Evolutionary conservation across 2,888 invertebrate genomes (phyloP).

Genomic region (Mycalesis mineus): DNA sequence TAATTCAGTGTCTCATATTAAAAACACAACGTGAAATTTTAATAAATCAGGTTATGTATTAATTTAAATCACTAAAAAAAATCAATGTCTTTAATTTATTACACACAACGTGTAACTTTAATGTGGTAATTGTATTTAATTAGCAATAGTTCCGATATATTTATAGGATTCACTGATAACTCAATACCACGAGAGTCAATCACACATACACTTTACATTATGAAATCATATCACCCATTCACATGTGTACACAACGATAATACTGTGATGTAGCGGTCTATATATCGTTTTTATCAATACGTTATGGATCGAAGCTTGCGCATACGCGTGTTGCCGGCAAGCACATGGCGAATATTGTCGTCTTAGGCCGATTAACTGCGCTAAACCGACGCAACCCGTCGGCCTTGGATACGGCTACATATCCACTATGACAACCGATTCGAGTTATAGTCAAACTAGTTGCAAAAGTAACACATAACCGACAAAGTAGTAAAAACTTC

Average conservation of each 20-base stretch:
- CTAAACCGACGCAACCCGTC: slow-evolving; percentile 48
- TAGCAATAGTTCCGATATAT: not conserved
- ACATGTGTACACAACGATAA: slow-evolving; percentile 13
- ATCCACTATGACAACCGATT: slow-evolving; percentile 38
- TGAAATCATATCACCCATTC: slow-evolving; percentile 14
- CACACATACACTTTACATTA: slow-evolving; percentile 20
- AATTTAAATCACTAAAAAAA: no score
- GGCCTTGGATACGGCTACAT: slow-evolving; percentile 50
- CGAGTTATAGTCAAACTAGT: slow-evolving; percentile 38
- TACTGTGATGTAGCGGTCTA: slow-evolving; percentile 15
- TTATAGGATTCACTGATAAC: slow-evolving; percentile 1
- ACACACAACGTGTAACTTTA: not conserved
- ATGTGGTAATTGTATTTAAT: not conserved
- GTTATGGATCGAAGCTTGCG: slow-evolving; percentile 25
- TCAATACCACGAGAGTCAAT: slow-evolving; percentile 13
- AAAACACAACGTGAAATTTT: not conserved
- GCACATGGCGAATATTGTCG: slow-evolving; percentile 68
- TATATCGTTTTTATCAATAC: slow-evolving; percentile 22
- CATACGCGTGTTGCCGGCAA: slow-evolving; percentile 31
- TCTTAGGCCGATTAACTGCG: slow-evolving; percentile 34
- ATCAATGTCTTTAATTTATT: not conserved
- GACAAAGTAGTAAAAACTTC: no score
- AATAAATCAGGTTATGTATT: no score
- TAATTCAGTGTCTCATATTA: not conserved
- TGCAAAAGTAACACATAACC: no score